Conservation (phyloP, 1,140 invertebrate genomes). For the Drosophila rhopaloa region DNA sequence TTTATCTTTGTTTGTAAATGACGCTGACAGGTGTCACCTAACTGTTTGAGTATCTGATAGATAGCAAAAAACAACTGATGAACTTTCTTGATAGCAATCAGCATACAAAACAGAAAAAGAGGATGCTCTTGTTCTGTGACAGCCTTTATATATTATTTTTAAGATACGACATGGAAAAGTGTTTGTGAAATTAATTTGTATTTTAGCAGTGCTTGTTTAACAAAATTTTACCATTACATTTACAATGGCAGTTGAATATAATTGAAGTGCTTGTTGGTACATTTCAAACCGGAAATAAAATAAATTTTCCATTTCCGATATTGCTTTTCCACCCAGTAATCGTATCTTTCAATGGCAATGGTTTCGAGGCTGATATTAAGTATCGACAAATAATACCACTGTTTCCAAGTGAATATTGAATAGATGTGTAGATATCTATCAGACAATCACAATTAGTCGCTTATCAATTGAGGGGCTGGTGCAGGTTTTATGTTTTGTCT, state of each 20-base stretch:
- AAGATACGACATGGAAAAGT: not conserved
- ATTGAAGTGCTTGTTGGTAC: not conserved
- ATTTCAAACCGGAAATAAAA: not conserved
- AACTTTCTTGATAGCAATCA: not conserved
- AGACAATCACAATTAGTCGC: conserved; percentile 40
- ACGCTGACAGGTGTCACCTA: conserved; percentile 10
- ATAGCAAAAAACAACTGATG: not conserved
- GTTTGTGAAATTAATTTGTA: too few relatives aligned
- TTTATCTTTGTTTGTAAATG: conserved; percentile 28
- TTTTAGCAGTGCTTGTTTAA: too few relatives aligned
- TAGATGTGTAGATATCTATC: not conserved
- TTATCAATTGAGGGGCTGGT: conserved; percentile 58
- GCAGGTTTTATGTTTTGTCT: conserved; percentile 29
- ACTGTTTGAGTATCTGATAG: conserved; percentile 13
- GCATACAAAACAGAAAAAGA: not conserved
- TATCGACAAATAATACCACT: not conserved
- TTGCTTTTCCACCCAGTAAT: not conserved
- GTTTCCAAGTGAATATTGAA: conserved; percentile 9
- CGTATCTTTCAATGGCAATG: too few relatives aligned
- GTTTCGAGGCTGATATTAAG: not conserved
- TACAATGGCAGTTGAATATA: too few relatives aligned
- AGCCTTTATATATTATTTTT: too few relatives aligned
- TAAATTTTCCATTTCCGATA: not conserved
- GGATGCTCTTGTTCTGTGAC: too few relatives aligned
- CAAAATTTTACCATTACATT: too few relatives aligned